Evolutionary conservation across 2,888 invertebrate genomes (phyloP), one percentile per base, ranked within the genome.

Genomic region (Xanthia togata): DNA sequence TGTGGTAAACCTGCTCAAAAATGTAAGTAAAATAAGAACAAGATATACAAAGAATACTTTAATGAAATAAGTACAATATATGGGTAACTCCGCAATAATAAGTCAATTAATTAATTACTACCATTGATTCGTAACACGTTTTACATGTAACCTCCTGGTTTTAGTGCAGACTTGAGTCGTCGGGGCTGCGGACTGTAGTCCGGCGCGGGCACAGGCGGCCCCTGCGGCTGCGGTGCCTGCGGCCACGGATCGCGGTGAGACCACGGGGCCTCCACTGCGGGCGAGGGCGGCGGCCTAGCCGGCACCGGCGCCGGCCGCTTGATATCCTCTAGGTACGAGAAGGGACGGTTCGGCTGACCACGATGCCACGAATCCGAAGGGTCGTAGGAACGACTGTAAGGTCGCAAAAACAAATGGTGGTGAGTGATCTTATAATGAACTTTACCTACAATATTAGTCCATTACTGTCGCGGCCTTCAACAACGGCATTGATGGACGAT

Each of bases 101-200:
- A 44, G 12, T 57, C n/a, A 44, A 44, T 26, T 11, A 31, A 44
- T 47, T 26, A 55, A 55, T 59, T 47, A 57, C 35, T 57, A 5
- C 0, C 26, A 53, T 53, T 76, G n/a, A 76, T 75, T 75, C n/a
- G 9, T 50, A 50, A 53, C 20, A 62, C n/a, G 31, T 20, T 68
- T 85, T 91, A 92, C 88, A 92, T 89, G 73, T 93, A 94, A 17
- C 89, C 91, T 23, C 89, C 91, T 17, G 94, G 89, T 82, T 96
- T 96, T 3, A 95, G 89, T 0, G 94, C 95, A 3, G 95, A 94
- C 81, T 95, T 96, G n/a, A 95, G 92, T n/a, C 93, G 86, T 23
- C 95, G 87, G 0, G 90, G 84, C 0, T 88, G 88, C 0, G 95
- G 95, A 84, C 95, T 95, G 79, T 96, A 96, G 87, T 96, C 95